phyloP scores from a whole-genome alignment of 2,113 vertebrate genomes.

The Crocuta crocuta region DNA sequence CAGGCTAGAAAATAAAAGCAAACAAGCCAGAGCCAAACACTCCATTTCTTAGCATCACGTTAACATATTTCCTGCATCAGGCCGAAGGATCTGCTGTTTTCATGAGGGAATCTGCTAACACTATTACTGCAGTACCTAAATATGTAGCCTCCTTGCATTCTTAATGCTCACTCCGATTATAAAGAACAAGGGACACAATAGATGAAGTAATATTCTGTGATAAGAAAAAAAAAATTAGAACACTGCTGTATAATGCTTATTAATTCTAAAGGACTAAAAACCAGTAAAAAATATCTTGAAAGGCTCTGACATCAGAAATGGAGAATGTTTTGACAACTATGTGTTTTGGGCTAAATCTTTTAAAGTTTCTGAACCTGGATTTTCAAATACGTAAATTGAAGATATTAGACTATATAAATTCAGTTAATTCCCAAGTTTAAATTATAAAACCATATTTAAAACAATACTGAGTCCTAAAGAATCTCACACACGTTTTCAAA shows the following conservation, averaged over 20 bases:
- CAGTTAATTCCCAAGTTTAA: not conserved
- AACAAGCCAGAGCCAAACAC: not conserved
- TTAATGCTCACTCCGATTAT: not conserved
- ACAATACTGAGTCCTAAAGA: not conserved
- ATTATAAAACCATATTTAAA: not conserved
- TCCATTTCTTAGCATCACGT: constrained; percentile 7
- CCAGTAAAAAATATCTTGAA: not conserved
- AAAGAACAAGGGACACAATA: not conserved
- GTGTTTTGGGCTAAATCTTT: not conserved
- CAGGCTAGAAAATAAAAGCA: not conserved
- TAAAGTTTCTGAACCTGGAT: not conserved
- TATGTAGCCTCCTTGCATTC: not conserved
- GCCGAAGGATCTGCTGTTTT: not conserved
- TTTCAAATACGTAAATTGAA: constrained; percentile 11
- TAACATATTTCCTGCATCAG: not conserved
- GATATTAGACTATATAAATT: not conserved
- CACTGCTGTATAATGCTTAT: not conserved
- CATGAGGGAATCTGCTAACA: accelerated
- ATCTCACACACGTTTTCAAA: not conserved
- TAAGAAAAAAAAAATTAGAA: constrained; percentile 26
- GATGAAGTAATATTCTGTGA: not conserved
- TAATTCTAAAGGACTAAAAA: not conserved
- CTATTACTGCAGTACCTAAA: not conserved
- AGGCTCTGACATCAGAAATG: not conserved
- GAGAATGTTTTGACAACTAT: not conserved